Evolutionary conservation across 1,140 invertebrate species (phyloP), one percentile per base, ranked within the genome.

Genomic region (Leptopilina boulardi): DNA sequence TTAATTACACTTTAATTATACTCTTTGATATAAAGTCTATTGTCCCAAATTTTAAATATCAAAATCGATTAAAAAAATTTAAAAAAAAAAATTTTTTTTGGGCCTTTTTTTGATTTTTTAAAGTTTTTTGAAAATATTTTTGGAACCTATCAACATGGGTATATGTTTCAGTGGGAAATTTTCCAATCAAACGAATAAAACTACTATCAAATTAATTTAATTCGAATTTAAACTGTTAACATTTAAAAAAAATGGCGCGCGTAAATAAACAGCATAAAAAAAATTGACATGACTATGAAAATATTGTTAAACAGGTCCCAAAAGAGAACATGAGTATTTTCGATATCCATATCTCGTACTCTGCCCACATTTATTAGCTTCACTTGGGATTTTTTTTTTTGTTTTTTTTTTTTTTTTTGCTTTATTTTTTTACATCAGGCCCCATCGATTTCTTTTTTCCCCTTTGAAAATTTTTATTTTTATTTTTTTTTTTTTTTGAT

Each of bases 401-500:
- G 2, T 34, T 34, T 34, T 6, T 34, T 34, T 34, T 34, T 6
- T 66, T 26, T 66, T 23, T 66, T 23, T 66, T 66, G n/a, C n/a
- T n/a, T n/a, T n/a, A n/a, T 30, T 30, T 30, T 26, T 66, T 66
- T 34, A 8, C 59, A 66, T 38, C 34, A 38, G 34, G n/a, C 23
- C 5, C 44, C 6, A 77, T 78, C 78, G 78, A 79, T 41, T 77
- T 75, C 70, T 74, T 81, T 74, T 75, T 71, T 73, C 8, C 76
- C 78, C 81, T 78, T 79, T 77, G 34, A 38, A 38, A 38, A 81
- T 80, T 38, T 71, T 75, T 10, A 30, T 78, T 76, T 75, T 77
- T 47, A 41, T n/a, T 26, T 56, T 38, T 41, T 51, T 73, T 79
- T 79, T 81, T 74, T 30, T 30, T 66, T 26, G 59, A 66, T 66